These are phyloP conservation scores for Pseudomugil gertrudae DNA, from an alignment of 2,797 vertebrate genomes.

Conservation along the genomic window DNA sequence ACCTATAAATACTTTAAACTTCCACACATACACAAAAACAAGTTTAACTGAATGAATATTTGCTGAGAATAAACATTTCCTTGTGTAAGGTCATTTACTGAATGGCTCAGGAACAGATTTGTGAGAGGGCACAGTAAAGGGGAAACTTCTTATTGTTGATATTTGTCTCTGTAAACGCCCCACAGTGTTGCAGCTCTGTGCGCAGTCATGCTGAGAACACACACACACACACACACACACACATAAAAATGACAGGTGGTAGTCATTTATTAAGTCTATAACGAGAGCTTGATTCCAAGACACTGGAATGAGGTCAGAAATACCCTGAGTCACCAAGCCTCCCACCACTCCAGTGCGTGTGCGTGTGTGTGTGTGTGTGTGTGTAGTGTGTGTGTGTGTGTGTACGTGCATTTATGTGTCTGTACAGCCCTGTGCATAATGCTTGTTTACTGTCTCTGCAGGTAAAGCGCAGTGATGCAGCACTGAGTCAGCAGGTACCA, in stretches of 20 bases:
- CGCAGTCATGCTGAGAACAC: slow-evolving; percentile 18
- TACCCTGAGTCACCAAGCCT: slow-evolving; percentile 52
- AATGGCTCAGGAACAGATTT: neutral
- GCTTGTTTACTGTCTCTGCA: slow-evolving; percentile 65
- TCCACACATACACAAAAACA: neutral
- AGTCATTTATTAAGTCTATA: slow-evolving; percentile 64
- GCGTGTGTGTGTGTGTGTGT: neutral
- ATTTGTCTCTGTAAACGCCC: slow-evolving; percentile 8
- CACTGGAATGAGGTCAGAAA: slow-evolving; percentile 61
- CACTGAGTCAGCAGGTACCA: slow-evolving; percentile 79
- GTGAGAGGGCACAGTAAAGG: neutral
- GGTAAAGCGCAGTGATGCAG: slow-evolving; percentile 56
- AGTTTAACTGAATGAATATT: neutral
- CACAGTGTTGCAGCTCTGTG: slow-evolving; percentile 10
- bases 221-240: slow-evolving; percentile 15
- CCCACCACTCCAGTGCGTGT: neutral
- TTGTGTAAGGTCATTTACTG: neutral
- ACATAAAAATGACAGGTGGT: slow-evolving; percentile 45
- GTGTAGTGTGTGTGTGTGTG: neutral
- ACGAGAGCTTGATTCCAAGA: slow-evolving; percentile 70
- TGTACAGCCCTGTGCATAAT: neutral
- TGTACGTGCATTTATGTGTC: slow-evolving; percentile 4
- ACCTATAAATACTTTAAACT: neutral
- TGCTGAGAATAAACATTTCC: neutral
- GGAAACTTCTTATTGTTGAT: slow-evolving; percentile 11